A percentile compares a stretch with the other conserved stretches of the same genome.
These are phyloP conservation scores for Rhogogaster chlorosoma DNA, from an alignment of 2,888 invertebrate species.

Conservation along the genomic window DNA sequence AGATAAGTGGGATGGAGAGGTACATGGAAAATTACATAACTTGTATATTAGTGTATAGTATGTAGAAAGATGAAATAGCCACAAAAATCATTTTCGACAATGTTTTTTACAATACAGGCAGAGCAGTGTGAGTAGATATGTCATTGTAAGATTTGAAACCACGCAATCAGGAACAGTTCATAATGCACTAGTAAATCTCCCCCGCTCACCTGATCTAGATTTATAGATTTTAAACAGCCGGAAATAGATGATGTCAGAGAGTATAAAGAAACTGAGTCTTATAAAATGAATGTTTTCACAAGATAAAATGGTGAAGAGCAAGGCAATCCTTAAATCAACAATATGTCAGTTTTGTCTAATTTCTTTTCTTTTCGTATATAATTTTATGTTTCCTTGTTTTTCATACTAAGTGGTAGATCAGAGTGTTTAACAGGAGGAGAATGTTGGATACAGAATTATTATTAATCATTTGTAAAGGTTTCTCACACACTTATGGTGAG, in stretches of 20 bases:
- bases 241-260: slow-evolving; percentile 28
- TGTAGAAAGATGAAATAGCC: slow-evolving; percentile 75
- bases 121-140: slow-evolving; percentile 72
- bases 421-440: slow-evolving; percentile 20
- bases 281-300: slow-evolving; percentile 36
- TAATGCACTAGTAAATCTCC: slow-evolving; percentile 41
- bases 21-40: slow-evolving; percentile 74
- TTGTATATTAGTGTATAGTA: slow-evolving; percentile 78
- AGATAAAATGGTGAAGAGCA: slow-evolving; percentile 33
- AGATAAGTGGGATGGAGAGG: slow-evolving; percentile 76
- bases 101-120: slow-evolving; percentile 76
- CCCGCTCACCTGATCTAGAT: slow-evolving; percentile 23
- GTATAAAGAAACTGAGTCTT: not conserved
- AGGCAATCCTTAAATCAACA: slow-evolving; percentile 21
- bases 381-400: slow-evolving; percentile 25
- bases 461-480: not conserved
- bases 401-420: not conserved
- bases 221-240: slow-evolving; percentile 27
- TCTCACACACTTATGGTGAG: not conserved
- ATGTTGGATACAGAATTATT: slow-evolving; percentile 4
- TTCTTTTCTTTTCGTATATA: slow-evolving; percentile 16
- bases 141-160: slow-evolving; percentile 51
- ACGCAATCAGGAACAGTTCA: slow-evolving; percentile 45
- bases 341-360: slow-evolving; percentile 32
- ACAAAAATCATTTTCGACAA: slow-evolving; percentile 76